Base-by-base conservation (phyloP, 2,888 invertebrate genomes). In the Ectropis crepuscularia region DNA sequence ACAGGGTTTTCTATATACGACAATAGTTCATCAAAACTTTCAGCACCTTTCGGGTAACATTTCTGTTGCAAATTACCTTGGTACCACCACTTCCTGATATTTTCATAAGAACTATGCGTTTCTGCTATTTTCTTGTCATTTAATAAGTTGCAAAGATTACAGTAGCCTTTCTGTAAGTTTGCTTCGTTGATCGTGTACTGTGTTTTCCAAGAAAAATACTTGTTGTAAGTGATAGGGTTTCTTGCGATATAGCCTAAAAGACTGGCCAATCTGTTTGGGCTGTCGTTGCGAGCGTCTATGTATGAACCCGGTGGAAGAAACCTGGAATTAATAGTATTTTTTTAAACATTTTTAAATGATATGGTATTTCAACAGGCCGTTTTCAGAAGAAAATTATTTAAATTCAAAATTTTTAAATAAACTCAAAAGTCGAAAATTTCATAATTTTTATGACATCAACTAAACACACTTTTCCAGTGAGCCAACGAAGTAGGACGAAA, bases 11-110 rank as follows among this genome's bases (percentile, higher is more conserved):
- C 49, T 6, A 80, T 12, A 70, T 81, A 82, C 0, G 78, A 76
- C 0, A 77, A 41, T 0, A 80, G 62, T 6, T 79, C 77, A 0
- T 65, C 69, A 12, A 71, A 53, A 2, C 16, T 65, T 42, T 82
- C 79, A 0, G 79, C 72, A 0, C 87, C 82, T 71, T 75, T 80
- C 0, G 82, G 82, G 0, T 69, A 68, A 12, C 85, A 85, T 46
- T 70, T 77, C 0, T 76, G 64, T 0, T 65, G 71, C 12, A 86
- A 53, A 0, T 78, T 67, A 0, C 80, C 82, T 4, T 68, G 63
- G 41, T 80, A 83, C 91, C 91, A 91, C 91, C 91, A 91, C 1
- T 74, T 74, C 10, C 90, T 81, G 6, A 90, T 86, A 0, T 70
- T 60, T 5, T 69, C 71, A 45, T 87, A 85, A 0, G 69, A 66